Base-by-base conservation (phyloP, 2,113 vertebrate species). In the Nanorana parkeri region DNA sequence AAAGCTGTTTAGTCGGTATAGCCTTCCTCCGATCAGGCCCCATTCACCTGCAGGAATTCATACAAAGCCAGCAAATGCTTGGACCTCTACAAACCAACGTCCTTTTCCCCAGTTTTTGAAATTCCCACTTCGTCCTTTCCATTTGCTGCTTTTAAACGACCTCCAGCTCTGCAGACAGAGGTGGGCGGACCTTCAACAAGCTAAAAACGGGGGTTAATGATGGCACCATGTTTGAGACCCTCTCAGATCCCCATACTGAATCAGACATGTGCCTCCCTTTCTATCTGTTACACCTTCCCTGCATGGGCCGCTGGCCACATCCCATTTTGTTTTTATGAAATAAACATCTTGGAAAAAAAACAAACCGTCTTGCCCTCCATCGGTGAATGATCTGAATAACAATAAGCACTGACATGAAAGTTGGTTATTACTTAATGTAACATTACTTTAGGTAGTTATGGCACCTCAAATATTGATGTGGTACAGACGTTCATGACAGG, bases 271-370 rank as follows among this genome's bases (percentile, higher is more conserved):
- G 52, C 72, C 63, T 83, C 72, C 29, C 80, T 28, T 83, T 68
- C 32, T 75, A 73, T 75, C 80, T 83, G 80, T 83, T 83, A 83
- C 80, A 83, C 64, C 21, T 67, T 64, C 76, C 63, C 80, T 83
- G 80, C 80, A 83, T 83, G 80, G 71, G 71, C 63, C 71, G 15
- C 6, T 58, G 51, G 77, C 77, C 77, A 68, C 55, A 26, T 66
- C 56, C 28, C 63, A 68, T 75, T 78, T 83, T 81, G 71, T 76
- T 83, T 83, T 83, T 83, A 83, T 63, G 19, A 81, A 80, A 68
- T 80, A 71, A 83, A 76, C 28, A 60, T 26, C 63, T 75, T 75
- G 78, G 29, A 24, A 73, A 81, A 66, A 76, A 52, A 26, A 69
- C 17, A 28, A 55, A 55, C 21, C 1, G 32, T 29, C 0, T 19